A percentile compares a stretch with the other conserved stretches of the same genome.
These are phyloP conservation scores for Dendrolimus houi DNA, from an alignment of 2,888 invertebrate genomes.

Conservation along the genomic window DNA sequence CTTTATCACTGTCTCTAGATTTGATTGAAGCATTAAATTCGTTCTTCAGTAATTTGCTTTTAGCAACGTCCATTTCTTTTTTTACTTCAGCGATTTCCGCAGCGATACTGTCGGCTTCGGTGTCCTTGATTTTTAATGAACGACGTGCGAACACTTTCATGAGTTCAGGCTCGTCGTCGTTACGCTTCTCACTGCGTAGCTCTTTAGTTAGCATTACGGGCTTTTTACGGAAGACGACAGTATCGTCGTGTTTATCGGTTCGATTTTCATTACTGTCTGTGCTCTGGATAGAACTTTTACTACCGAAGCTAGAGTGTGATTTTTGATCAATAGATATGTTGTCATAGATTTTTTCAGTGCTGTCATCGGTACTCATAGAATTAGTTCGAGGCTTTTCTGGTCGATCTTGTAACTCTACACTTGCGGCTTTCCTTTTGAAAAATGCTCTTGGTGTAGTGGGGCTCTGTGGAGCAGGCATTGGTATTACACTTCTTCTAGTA, in stretches of 20 bases:
- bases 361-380: constrained; percentile 59
- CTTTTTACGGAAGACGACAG: constrained; percentile 76
- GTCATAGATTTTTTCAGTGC: constrained; percentile 62
- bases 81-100: constrained; percentile 72
- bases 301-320: constrained; percentile 67
- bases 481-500: constrained; percentile 27
- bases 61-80: constrained; percentile 40
- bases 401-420: constrained; percentile 70
- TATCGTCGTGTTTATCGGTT: constrained; percentile 58
- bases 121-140: constrained; percentile 87
- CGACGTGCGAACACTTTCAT: constrained; percentile 89
- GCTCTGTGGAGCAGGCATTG: constrained; percentile 39
- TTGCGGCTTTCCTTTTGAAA: constrained; percentile 73
- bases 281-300: constrained; percentile 67
- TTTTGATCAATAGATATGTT: constrained; percentile 64
- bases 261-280: constrained; percentile 60
- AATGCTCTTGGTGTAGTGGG: constrained; percentile 65
- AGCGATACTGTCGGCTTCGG: constrained; percentile 77
- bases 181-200: constrained; percentile 55
- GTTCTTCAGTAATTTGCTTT: constrained; percentile 55
- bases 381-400: constrained; percentile 55
- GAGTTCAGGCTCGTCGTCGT: constrained; percentile 85
- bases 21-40: constrained; percentile 73
- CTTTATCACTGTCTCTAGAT: constrained; percentile 84
- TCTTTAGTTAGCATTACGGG: constrained; percentile 59